Evolutionary conservation across 2,113 vertebrate genomes (phyloP).

Genomic region (Trochalopteron elliotii): DNA sequence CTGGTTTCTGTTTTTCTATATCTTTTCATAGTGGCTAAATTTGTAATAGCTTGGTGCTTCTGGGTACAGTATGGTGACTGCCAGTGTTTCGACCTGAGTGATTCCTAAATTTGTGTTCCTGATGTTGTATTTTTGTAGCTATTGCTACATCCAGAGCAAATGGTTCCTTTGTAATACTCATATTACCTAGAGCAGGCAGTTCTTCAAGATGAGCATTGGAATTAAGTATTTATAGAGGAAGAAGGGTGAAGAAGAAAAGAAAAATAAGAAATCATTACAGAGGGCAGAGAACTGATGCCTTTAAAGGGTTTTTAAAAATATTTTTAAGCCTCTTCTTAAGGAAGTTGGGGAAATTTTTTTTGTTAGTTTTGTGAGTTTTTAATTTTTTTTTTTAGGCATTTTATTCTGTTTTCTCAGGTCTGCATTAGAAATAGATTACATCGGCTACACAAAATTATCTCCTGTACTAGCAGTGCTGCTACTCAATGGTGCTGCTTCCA

Average conservation of each 20-base stretch:
- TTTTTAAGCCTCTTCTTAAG: background rate
- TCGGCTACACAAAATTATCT: background rate
- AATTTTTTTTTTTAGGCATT: background rate
- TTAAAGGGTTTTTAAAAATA: background rate
- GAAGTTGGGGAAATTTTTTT: accelerated
- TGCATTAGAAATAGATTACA: background rate
- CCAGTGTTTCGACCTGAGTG: background rate
- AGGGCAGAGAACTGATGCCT: background rate
- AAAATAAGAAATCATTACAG: background rate
- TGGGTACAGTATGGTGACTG: background rate
- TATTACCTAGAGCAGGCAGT: background rate
- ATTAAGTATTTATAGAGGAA: background rate
- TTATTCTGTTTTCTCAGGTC: background rate
- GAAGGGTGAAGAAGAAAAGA: background rate
- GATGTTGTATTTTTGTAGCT: background rate
- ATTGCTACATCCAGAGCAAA: background rate
- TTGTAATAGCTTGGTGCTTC: background rate
- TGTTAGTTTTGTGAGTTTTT: background rate
- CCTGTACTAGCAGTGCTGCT: background rate
- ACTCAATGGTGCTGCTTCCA: background rate
- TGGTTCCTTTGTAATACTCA: background rate
- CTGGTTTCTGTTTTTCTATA: background rate
- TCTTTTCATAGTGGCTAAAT: background rate
- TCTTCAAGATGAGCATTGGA: background rate
- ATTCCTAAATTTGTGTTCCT: background rate